Evolutionary conservation across 2,113 vertebrate species (phyloP).

Genomic region (Colinus virginianus): DNA sequence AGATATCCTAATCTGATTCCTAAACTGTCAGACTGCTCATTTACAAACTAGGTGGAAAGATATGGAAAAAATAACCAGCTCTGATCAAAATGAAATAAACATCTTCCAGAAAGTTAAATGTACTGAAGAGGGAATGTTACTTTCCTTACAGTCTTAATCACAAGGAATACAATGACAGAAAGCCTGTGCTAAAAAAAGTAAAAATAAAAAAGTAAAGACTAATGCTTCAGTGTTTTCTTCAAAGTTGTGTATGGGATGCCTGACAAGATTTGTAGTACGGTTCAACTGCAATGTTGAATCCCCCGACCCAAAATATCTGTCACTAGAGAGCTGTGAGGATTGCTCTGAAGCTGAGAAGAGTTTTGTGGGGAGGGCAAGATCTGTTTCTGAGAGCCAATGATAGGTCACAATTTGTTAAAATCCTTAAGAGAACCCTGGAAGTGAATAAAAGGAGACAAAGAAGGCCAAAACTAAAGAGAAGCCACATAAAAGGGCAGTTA

Average conservation of each 20-base stretch:
- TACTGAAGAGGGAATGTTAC: neutral
- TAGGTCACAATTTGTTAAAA: neutral
- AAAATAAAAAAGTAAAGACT: neutral
- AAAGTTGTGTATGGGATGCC: neutral
- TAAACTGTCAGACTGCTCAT: neutral
- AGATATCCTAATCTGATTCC: neutral
- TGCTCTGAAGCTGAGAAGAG: neutral
- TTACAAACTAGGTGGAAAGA: conserved; percentile 2
- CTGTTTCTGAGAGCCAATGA: neutral
- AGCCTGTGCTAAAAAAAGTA: neutral
- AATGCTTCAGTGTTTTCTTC: neutral
- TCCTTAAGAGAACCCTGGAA: neutral
- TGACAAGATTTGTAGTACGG: neutral
- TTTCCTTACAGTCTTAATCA: neutral
- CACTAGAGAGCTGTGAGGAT: neutral
- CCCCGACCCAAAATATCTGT: neutral
- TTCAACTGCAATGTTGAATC: neutral
- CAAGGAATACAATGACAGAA: neutral
- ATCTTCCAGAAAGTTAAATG: neutral
- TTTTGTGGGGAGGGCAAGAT: neutral
- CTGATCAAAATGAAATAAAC: neutral
- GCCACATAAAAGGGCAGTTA: neutral
- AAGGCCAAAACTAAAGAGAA: neutral
- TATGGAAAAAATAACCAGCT: neutral
- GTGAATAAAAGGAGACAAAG: neutral